These are phyloP conservation scores for Plutomurus gul DNA, from an alignment of 1,140 invertebrate species.

Conservation along the genomic window DNA sequence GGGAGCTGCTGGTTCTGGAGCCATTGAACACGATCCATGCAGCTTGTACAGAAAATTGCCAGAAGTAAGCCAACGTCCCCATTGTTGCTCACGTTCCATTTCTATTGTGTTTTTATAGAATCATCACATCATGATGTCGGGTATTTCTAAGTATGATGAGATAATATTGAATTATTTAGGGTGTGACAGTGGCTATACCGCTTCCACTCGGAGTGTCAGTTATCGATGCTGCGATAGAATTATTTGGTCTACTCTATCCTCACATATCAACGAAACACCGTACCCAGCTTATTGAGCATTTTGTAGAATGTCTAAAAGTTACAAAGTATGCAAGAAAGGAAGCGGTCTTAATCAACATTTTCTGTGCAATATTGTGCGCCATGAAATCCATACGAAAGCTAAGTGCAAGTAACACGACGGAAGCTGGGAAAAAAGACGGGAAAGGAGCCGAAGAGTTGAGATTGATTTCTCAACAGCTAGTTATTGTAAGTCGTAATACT, in stretches of 20 bases:
- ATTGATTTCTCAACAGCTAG: conserved; percentile 48
- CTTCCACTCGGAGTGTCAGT: conserved; percentile 94
- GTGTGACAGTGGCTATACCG: conserved; percentile 75
- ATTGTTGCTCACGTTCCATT: conserved; percentile 40
- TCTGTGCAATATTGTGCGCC: conserved; percentile 88
- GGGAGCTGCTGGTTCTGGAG: conserved; percentile 91
- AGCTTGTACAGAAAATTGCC: conserved; percentile 77
- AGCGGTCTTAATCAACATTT: conserved; percentile 95
- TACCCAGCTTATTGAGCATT: conserved; percentile 95
- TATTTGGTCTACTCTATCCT: conserved; percentile 94
- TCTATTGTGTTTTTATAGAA: too few relatives aligned
- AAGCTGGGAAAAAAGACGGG: conserved; percentile 31
- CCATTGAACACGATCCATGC: conserved; percentile 93
- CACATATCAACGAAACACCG: conserved; percentile 92
- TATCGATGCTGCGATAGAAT: conserved; percentile 88
- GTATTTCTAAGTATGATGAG: conserved; percentile 36
- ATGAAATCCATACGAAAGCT: conserved; percentile 65
- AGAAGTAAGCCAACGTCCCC: conserved; percentile 64
- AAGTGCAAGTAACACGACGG: background rate
- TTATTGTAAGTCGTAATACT: conserved; percentile 45
- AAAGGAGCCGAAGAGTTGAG: conserved; percentile 50
- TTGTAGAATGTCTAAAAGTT: conserved; percentile 81
- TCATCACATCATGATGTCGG: conserved; percentile 47
- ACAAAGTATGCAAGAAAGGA: conserved; percentile 90
- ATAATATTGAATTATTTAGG: conserved; percentile 59